Percentiles rank a stretch among this genome's conserved stretches.
Evolutionary conservation across 2,113 vertebrate genomes (phyloP).

Genomic region (Centropus bengalensis): DNA sequence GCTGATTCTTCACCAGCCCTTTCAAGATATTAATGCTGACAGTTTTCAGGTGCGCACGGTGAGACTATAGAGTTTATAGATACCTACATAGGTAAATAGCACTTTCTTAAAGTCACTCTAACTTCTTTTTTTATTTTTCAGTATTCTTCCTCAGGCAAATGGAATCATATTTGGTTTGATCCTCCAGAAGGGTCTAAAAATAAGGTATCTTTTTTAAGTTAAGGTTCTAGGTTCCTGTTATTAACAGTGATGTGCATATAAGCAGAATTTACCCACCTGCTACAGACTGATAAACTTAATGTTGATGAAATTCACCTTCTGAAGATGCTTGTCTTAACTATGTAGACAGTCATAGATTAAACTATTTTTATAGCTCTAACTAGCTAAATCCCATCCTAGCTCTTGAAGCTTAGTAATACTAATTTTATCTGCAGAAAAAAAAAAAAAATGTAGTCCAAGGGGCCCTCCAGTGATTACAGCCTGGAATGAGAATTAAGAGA

Average conservation of each 20-base stretch:
- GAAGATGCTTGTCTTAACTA: background rate
- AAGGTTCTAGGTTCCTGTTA: background rate
- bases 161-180: background rate
- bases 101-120: background rate
- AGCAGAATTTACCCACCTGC: background rate
- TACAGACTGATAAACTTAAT: background rate
- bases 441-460: background rate
- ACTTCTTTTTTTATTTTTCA: background rate
- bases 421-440: background rate
- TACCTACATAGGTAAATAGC: background rate
- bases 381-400: background rate
- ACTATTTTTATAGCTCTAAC: background rate
- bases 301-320: background rate
- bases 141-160: background rate
- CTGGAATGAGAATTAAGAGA: background rate
- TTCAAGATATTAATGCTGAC: background rate
- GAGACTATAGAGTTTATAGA: background rate
- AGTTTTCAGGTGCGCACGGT: background rate
- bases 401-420: background rate
- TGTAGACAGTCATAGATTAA: background rate
- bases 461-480: background rate
- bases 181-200: background rate
- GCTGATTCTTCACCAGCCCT: background rate
- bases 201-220: background rate
- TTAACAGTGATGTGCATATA: background rate